These are phyloP conservation scores for Thamnophis sirtalis DNA, from an alignment of 2,113 vertebrate species.

Conservation along the genomic window DNA sequence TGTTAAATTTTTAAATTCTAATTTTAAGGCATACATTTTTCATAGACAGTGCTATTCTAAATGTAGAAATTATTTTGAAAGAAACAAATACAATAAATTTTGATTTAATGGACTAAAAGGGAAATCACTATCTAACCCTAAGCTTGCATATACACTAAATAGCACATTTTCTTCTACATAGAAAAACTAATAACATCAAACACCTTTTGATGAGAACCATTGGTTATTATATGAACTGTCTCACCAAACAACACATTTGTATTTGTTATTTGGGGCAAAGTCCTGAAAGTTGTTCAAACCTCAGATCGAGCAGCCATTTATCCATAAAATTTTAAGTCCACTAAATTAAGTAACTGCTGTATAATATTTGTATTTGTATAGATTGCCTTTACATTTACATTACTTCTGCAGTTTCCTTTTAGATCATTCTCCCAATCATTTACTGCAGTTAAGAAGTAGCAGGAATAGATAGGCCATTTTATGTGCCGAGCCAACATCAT, in stretches of 20 bases:
- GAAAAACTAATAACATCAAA: not conserved
- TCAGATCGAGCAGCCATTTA: not conserved
- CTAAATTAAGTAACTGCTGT: not conserved
- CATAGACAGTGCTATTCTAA: not conserved
- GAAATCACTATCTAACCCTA: not conserved
- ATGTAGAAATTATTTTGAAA: not conserved
- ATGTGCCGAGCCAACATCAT: not conserved
- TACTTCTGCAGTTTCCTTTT: not conserved
- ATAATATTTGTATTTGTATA: not conserved
- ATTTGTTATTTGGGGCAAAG: not conserved
- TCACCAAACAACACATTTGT: not conserved
- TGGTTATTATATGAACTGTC: not conserved
- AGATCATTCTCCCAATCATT: not conserved
- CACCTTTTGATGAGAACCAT: not conserved
- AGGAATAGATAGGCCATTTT: not conserved
- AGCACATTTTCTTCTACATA: not conserved
- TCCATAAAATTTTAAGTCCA: not conserved
- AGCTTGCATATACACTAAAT: not conserved
- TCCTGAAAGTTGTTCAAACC: not conserved
- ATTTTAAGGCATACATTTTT: slow-evolving; percentile 16
- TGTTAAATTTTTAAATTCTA: not conserved
- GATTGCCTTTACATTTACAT: not conserved
- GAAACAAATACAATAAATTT: not conserved
- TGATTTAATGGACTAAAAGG: not conserved
- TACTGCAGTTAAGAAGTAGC: not conserved